Base-by-base conservation (phyloP, 2,797 vertebrate species). In the Lateolabrax maculatus region DNA sequence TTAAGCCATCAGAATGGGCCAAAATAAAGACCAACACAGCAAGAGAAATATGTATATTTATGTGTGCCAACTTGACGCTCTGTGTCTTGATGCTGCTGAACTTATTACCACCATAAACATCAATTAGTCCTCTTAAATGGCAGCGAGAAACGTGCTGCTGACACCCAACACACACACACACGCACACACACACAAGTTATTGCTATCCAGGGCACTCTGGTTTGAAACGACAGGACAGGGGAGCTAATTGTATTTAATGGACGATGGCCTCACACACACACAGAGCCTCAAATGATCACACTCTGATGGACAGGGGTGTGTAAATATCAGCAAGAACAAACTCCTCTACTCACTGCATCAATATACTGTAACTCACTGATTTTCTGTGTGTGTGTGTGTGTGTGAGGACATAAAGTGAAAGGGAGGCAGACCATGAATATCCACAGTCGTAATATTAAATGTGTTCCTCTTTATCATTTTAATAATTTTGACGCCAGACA, bases 211-310 rank as follows among this genome's bases (percentile, higher is more conserved):
- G 11, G 27, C 43, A 73, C 73, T 46, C 44, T 77, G 23, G 31
- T 63, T 60, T 44, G 25, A 41, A 81, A 73, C 51, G 57, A 60
- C 63, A 73, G 53, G 49, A 70, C 62, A 71, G 68, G 48, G 53
- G 57, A 63, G 65, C 71, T 88, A 86, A 85, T 83, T 90, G 70
- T 69, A 83, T 81, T 83, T 77, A 88, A 81, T 86, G 82, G 81
- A 75, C 18, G 19, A 66, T 68, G 46, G 66, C 43, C 51, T 36
- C 44, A 41, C 51, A 64, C 31, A 46, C 51, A 80, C 11, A 57
- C 21, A 36, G 7, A 46, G 19, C 6, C 36, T 37, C 43, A 74
- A 58, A 73, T 57, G 58, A 6, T 16, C 68, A 71, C 52, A 67
- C 56, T 21, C 39, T 82, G 68, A 87, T 76, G 37, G 68, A 84